Conservation (phyloP, 2,797 vertebrate genomes). For the Dromococcyx pavoninus region DNA sequence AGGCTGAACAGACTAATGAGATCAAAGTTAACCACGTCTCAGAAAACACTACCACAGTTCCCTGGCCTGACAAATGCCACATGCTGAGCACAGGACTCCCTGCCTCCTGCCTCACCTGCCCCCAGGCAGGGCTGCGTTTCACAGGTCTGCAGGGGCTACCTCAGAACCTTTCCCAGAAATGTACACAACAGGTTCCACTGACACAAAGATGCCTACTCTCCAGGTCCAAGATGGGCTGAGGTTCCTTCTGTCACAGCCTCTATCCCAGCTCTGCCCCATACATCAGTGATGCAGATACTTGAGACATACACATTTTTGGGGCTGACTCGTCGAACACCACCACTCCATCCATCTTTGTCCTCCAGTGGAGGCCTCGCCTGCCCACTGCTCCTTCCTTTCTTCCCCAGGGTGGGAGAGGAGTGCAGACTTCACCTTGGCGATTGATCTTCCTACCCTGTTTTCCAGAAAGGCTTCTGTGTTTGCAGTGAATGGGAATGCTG, state of each 20-base stretch:
- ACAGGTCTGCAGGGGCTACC: accelerated
- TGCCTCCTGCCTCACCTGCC: neutral
- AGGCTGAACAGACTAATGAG: neutral
- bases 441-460: neutral
- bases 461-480: neutral
- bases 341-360: neutral
- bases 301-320: neutral
- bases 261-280: neutral
- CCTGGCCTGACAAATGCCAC: neutral
- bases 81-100: neutral
- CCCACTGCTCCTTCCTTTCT: neutral
- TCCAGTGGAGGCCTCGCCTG: neutral
- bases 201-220: accelerated
- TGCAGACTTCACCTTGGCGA: neutral
- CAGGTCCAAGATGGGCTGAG: neutral
- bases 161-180: neutral
- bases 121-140: neutral
- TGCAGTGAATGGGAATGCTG: neutral
- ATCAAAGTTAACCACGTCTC: neutral
- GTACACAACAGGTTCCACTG: accelerated
- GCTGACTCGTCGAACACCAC: neutral
- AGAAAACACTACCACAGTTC: neutral
- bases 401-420: neutral
- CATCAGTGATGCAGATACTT: neutral
- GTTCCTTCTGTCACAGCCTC: neutral